Evolutionary conservation across 2,888 invertebrate species (phyloP).

Genomic region (Diaprepes abbreviatus): DNA sequence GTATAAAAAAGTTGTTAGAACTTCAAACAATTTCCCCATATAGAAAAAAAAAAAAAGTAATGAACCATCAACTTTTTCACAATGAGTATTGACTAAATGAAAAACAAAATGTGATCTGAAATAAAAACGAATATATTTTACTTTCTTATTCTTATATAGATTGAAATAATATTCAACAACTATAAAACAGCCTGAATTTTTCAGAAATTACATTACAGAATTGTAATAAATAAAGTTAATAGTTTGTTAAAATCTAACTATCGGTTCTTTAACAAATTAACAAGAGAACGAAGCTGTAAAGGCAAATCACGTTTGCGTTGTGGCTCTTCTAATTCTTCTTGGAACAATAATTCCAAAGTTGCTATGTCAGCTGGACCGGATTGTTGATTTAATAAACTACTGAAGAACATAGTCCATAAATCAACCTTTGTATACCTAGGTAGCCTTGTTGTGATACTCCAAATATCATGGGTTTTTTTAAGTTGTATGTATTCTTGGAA

Average conservation of each 20-base stretch:
- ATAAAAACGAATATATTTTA: constrained; percentile 37
- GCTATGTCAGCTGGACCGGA: constrained; percentile 61
- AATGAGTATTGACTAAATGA: too few species aligned
- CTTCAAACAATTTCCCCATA: too few species aligned
- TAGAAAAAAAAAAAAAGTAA: too few species aligned
- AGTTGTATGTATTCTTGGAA: constrained; percentile 91
- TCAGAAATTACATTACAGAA: constrained; percentile 36
- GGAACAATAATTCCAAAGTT: constrained; percentile 56
- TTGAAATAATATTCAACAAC: constrained; percentile 43
- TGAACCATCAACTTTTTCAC: too few species aligned
- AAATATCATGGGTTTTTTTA: constrained; percentile 62
- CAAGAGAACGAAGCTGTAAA: constrained; percentile 59
- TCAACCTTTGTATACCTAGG: constrained; percentile 73
- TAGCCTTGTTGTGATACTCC: constrained; percentile 63
- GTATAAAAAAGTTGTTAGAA: too few species aligned
- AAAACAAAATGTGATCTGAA: constrained; percentile 6
- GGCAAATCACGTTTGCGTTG: constrained; percentile 55
- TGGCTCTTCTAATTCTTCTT: constrained; percentile 56
- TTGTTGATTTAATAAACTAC: constrained; percentile 79
- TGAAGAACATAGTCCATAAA: constrained; percentile 87
- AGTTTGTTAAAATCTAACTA: constrained; percentile 52
- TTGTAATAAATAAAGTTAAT: constrained; percentile 32
- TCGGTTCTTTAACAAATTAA: constrained; percentile 64
- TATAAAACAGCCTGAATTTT: constrained; percentile 47
- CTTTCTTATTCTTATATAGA: constrained; percentile 30